Percentiles rank a stretch among this genome's conserved stretches.
phyloP scores from a whole-genome alignment of 2,113 vertebrate genomes.

The Aythya baeri region DNA sequence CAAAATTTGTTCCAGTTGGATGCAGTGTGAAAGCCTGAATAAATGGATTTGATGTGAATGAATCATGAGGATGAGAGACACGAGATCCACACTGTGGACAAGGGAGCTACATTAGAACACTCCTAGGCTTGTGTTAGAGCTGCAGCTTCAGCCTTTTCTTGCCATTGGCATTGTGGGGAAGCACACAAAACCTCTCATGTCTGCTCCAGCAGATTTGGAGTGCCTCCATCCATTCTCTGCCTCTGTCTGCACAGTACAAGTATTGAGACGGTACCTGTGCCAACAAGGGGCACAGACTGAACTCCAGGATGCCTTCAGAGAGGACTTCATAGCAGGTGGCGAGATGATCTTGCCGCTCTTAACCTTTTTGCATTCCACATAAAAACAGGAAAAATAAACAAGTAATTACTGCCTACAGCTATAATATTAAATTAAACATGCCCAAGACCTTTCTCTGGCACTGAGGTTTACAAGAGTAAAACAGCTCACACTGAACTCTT shows the following conservation, averaged over 20 bases:
- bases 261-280: neutral
- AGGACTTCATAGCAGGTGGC: neutral
- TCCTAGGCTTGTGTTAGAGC: fast-evolving
- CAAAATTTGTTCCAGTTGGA: constrained; percentile 1
- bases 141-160: neutral
- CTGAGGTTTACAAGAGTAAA: neutral
- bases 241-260: neutral
- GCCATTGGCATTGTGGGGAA: neutral
- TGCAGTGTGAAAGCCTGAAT: neutral
- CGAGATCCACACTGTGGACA: neutral
- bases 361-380: neutral
- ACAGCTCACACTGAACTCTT: neutral
- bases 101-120: fast-evolving
- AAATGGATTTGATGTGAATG: constrained; percentile 15
- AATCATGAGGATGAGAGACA: neutral
- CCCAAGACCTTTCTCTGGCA: neutral
- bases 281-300: neutral
- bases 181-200: neutral
- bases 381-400: neutral
- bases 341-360: neutral
- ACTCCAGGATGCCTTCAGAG: neutral
- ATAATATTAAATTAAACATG: neutral
- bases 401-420: neutral
- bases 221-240: neutral
- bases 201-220: neutral